Conservation (phyloP, 1,140 invertebrate genomes). For the Tenebrio molitor region DNA sequence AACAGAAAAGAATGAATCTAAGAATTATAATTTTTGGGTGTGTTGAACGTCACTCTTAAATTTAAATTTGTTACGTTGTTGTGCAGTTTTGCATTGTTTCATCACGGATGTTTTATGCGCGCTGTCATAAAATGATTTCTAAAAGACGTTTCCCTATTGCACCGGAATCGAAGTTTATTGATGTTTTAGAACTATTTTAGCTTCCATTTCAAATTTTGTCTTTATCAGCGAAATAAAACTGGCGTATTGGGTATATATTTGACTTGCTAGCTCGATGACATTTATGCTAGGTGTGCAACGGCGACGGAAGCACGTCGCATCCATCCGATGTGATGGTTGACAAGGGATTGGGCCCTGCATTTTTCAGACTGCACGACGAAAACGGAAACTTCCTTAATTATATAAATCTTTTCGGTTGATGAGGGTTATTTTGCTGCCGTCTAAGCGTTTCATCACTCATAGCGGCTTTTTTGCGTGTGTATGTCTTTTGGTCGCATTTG, state of each 20-base stretch:
- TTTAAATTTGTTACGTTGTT: too few species aligned
- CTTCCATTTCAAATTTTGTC: constrained; percentile 2
- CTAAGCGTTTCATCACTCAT: too few species aligned
- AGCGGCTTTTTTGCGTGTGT: too few species aligned
- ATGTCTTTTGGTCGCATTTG: too few species aligned
- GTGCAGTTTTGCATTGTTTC: constrained; percentile 4
- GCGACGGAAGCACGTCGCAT: neutral
- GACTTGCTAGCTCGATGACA: constrained; percentile 17
- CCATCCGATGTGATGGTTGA: neutral
- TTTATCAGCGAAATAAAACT: constrained; percentile 34
- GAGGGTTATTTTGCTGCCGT: too few species aligned
- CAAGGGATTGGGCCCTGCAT: neutral
- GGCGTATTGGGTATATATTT: neutral
- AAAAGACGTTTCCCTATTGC: neutral
- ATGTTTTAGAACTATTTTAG: neutral
- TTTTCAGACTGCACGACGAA: constrained; percentile 3
- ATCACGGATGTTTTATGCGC: neutral
- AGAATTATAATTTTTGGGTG: too few species aligned
- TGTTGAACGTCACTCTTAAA: too few species aligned
- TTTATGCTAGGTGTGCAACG: constrained; percentile 22
- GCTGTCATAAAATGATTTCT: constrained; percentile 10
- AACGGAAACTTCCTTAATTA: neutral
- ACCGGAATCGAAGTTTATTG: neutral
- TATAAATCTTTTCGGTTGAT: too few species aligned
- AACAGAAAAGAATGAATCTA: too few species aligned